Percentiles rank a stretch among this genome's conserved stretches.
These are phyloP conservation scores for Lates calcarifer DNA, from an alignment of 2,113 vertebrate species.

Conservation along the genomic window DNA sequence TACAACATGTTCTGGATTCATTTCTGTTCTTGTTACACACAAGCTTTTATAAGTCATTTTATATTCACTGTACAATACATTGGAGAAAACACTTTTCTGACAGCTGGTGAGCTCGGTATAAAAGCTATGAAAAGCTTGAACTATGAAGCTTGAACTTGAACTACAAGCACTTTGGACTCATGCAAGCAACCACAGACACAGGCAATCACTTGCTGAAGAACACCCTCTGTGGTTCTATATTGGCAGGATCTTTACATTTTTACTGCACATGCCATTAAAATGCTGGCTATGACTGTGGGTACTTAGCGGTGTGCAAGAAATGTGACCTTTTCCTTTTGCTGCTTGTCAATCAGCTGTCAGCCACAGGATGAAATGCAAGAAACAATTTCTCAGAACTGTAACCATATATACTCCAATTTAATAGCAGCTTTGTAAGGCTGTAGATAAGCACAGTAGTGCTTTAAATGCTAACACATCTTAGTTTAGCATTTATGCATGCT, in stretches of 20 bases:
- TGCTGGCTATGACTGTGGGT: background rate
- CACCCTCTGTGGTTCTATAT: background rate
- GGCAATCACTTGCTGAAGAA: constrained; percentile 24
- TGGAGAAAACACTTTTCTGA: background rate
- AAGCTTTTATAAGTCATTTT: constrained; percentile 17
- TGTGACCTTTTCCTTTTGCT: background rate
- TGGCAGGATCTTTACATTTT: background rate
- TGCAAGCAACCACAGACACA: background rate
- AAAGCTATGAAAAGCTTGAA: constrained; percentile 6
- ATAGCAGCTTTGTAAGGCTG: background rate
- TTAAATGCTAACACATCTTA: background rate
- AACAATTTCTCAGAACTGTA: background rate
- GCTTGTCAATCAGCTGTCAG: background rate
- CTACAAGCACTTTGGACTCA: constrained; percentile 25
- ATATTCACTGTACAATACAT: background rate
- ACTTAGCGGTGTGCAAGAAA: background rate
- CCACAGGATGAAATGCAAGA: background rate
- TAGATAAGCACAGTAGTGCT: background rate
- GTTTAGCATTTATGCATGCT: no score
- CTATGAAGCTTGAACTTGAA: background rate
- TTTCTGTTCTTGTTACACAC: background rate
- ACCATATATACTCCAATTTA: background rate
- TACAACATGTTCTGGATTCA: constrained; percentile 15
- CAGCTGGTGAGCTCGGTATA: background rate
- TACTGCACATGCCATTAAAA: background rate